These are phyloP conservation scores for Cactoblastis cactorum DNA, from an alignment of 2,888 invertebrate genomes.

Conservation along the genomic window DNA sequence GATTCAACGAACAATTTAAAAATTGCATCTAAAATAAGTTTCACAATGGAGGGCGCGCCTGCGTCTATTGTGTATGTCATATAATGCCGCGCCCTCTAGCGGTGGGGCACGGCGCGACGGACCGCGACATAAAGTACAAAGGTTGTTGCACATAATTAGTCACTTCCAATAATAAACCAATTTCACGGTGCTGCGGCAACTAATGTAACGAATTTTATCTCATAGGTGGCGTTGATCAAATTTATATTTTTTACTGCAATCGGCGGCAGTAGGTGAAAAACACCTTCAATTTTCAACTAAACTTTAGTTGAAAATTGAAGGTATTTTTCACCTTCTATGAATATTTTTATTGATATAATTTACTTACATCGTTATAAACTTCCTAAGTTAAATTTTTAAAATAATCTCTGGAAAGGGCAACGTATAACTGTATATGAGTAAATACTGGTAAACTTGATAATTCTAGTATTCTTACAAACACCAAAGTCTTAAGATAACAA, in stretches of 20 bases:
- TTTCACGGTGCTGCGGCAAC: slow-evolving; percentile 21
- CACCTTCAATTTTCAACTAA: too few species aligned
- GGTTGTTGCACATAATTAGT: slow-evolving; percentile 35
- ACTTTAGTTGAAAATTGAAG: too few species aligned
- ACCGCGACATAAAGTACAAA: slow-evolving; percentile 45
- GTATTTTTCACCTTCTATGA: too few species aligned
- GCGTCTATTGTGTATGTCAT: slow-evolving; percentile 37
- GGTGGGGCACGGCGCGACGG: slow-evolving; percentile 45
- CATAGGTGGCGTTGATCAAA: slow-evolving; percentile 17
- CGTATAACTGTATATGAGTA: too few species aligned
- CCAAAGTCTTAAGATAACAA: background rate
- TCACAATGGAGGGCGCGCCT: slow-evolving; percentile 50
- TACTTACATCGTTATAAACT: too few species aligned
- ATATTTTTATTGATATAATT: too few species aligned
- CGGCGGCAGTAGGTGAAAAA: too few species aligned
- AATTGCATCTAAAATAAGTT: slow-evolving; percentile 45
- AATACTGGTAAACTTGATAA: too few species aligned
- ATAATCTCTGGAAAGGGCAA: too few species aligned
- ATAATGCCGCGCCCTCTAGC: slow-evolving; percentile 49
- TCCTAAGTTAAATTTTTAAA: too few species aligned
- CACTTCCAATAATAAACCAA: slow-evolving; percentile 30
- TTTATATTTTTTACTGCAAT: too few species aligned
- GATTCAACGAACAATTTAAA: slow-evolving; percentile 12
- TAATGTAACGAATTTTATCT: background rate
- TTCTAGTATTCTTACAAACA: background rate